Base-by-base conservation (phyloP, 2,888 invertebrate genomes). In the Chymomyza procnemis region DNA sequence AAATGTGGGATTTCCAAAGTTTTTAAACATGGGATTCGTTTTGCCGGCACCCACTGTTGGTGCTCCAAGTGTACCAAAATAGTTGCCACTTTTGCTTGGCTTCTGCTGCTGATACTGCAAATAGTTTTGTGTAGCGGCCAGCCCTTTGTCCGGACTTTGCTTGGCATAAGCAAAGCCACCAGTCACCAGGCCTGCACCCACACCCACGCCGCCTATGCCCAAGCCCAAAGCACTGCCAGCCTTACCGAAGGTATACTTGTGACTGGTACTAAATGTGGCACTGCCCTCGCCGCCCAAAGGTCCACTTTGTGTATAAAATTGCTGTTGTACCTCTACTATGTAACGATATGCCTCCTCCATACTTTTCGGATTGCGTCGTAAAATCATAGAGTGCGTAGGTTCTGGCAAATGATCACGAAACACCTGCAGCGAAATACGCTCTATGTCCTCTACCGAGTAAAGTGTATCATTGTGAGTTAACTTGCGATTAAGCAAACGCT, bases 271-370 rank as follows among this genome's bases (percentile, higher is more conserved):
- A 1, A 85, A 83, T 6, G 87, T 83, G 68, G 83, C 87, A 6
- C 75, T 75, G 14, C 80, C 74, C 16, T 83, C 83, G 0, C 73
- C 76, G 5, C 73, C 83, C 16, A 87, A 57, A 0, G 87, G 82
- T 1, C 83, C 83, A 19, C 87, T 82, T 57, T 83, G 83, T 0
- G 83, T 83, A 41, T 83, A 83, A 67, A 82, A 83, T 55, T 83
- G 83, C 18, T 83, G 83, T 14, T 83, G 83, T 19, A 83, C 87
- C 69, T 83, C 83, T 14, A 85, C 83, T 14, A 83, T 85, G 22
- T 83, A 83, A 57, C 87, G 85, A 61, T 83, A 83, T 64, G 83
- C 83, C 69, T 85, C 87, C 78, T 83, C 83, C 87, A 83, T 85
- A 78, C 74, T 78, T 56, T 81, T 85, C 2, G 83, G 85, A 56